These are phyloP conservation scores for Molorchus minor DNA, from an alignment of 2,888 invertebrate species.

Conservation along the genomic window DNA sequence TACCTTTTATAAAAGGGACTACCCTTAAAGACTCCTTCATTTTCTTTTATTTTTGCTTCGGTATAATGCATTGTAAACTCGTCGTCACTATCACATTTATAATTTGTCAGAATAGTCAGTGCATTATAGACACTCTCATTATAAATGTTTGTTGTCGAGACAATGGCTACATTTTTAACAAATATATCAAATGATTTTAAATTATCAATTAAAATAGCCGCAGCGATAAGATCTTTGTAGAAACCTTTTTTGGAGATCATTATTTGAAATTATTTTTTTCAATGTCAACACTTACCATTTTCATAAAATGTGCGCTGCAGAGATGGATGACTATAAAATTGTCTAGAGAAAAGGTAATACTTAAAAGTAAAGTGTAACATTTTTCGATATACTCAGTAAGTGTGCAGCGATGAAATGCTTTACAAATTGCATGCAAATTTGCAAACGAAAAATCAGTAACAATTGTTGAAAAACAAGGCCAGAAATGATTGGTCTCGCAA, in stretches of 20 bases:
- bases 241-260: background rate
- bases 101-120: background rate
- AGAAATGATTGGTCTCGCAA: conserved; percentile 20
- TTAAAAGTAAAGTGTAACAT: background rate
- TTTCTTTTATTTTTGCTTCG: background rate
- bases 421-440: conserved; percentile 26
- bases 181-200: conserved; percentile 2
- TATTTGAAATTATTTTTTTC: conserved; percentile 3
- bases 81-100: background rate
- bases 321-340: background rate
- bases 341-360: background rate
- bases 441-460: conserved; percentile 33
- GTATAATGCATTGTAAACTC: background rate
- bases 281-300: conserved; percentile 17
- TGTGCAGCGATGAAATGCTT: conserved; percentile 8
- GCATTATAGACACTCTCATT: background rate
- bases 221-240: conserved; percentile 10
- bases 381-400: conserved; percentile 16
- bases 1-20: conserved; percentile 21
- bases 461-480: conserved; percentile 26
- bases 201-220: conserved; percentile 6
- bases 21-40: conserved; percentile 6
- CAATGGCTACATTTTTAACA: conserved; percentile 6
- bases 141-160: background rate
- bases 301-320: conserved; percentile 21